These are phyloP conservation scores for Yponomeuta sedellus DNA, from an alignment of 2,888 invertebrate genomes.

Conservation along the genomic window DNA sequence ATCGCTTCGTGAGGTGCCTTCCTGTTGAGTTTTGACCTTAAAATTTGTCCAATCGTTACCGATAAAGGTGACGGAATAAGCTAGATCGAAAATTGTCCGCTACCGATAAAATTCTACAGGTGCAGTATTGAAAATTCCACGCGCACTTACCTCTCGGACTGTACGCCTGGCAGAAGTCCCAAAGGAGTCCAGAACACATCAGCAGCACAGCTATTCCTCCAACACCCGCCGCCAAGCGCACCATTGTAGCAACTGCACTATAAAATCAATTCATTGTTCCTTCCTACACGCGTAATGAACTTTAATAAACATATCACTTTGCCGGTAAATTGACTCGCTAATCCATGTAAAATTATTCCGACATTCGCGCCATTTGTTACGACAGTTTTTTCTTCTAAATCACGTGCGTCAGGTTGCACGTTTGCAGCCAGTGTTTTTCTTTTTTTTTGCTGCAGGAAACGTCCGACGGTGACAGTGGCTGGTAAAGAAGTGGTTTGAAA, in stretches of 20 bases:
- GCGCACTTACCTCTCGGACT: slow-evolving; percentile 58
- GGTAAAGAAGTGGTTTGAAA: slow-evolving; percentile 57
- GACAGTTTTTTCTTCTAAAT: slow-evolving; percentile 27
- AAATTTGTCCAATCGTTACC: too few relatives aligned
- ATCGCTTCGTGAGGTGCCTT: too few relatives aligned
- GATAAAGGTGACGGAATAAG: too few relatives aligned
- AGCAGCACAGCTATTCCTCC: slow-evolving; percentile 17
- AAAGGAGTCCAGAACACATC: slow-evolving; percentile 34
- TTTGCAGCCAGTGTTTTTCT: slow-evolving; percentile 20
- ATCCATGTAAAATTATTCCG: slow-evolving; percentile 28
- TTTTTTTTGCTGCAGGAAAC: slow-evolving; percentile 31
- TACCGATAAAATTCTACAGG: too few relatives aligned
- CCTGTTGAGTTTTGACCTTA: too few relatives aligned
- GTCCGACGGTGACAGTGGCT: slow-evolving; percentile 46
- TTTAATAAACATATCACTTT: slow-evolving; percentile 25
- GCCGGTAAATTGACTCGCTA: slow-evolving; percentile 34
- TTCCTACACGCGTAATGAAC: slow-evolving; percentile 18
- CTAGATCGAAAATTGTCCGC: too few relatives aligned
- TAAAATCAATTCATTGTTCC: slow-evolving; percentile 11
- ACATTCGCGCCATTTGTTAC: slow-evolving; percentile 22
- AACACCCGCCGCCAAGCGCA: slow-evolving; percentile 24
- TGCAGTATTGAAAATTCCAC: not conserved
- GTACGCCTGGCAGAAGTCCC: slow-evolving; percentile 43
- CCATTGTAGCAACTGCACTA: slow-evolving; percentile 31
- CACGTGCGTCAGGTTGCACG: slow-evolving; percentile 12